phyloP scores from a whole-genome alignment of 2,888 invertebrate species.

The Papilio elwesi region DNA sequence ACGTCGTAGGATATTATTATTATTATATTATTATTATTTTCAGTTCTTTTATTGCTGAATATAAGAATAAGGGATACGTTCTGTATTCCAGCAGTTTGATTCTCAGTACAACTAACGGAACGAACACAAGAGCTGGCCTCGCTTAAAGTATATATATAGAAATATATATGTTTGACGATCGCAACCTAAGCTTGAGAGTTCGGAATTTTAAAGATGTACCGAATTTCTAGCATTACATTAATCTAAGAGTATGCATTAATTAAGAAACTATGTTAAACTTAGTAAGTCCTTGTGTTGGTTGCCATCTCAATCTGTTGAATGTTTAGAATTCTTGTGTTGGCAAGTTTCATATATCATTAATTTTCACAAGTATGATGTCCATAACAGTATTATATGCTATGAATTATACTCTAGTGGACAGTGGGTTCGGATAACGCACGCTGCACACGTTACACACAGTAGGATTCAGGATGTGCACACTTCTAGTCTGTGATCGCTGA shows the following conservation, averaged over 20 bases:
- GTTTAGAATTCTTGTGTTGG: neutral
- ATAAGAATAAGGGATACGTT: neutral
- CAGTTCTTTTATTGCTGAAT: too few relatives aligned
- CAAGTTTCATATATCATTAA: neutral
- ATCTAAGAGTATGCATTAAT: neutral
- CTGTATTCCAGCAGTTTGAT: neutral
- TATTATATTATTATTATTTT: too few relatives aligned
- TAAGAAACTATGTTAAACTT: neutral
- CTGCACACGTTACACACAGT: too few relatives aligned
- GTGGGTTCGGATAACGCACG: too few relatives aligned
- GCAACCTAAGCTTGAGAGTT: neutral
- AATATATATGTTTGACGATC: neutral
- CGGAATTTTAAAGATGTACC: neutral
- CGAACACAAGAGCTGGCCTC: neutral
- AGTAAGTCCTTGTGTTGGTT: too few relatives aligned
- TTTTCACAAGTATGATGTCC: neutral
- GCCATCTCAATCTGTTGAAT: too few relatives aligned
- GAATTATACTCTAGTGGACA: too few relatives aligned
- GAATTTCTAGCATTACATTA: neutral
- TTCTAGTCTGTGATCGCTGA: too few relatives aligned
- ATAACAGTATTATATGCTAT: too few relatives aligned
- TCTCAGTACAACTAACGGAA: neutral
- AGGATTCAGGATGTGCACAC: too few relatives aligned
- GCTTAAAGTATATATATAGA: neutral
- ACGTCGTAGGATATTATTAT: too few relatives aligned